phyloP scores from a whole-genome alignment of 2,113 vertebrate species.

The Vulpes vulpes region DNA sequence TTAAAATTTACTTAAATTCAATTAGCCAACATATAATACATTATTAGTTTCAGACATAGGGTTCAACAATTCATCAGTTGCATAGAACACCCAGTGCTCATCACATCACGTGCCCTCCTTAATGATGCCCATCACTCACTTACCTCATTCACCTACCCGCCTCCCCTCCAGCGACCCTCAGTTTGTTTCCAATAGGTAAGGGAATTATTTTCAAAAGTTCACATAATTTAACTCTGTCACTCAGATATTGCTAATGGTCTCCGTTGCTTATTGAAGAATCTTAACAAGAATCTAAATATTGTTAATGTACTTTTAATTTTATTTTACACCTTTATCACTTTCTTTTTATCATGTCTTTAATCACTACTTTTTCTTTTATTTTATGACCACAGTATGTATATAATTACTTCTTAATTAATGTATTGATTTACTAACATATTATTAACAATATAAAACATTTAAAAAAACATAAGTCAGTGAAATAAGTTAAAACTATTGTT shows the following conservation, averaged over 20 bases:
- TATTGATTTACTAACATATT: not conserved
- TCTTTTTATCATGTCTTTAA: not conserved
- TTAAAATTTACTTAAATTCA: not conserved
- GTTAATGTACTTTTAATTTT: not conserved
- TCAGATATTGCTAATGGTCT: not conserved
- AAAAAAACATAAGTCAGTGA: not conserved
- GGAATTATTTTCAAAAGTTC: not conserved
- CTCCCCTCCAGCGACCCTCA: not conserved
- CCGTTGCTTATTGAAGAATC: not conserved
- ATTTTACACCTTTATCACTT: not conserved
- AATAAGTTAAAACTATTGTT: conserved; percentile 14
- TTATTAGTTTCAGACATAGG: not conserved
- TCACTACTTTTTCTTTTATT: not conserved
- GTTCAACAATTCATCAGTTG: not conserved
- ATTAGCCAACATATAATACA: not conserved
- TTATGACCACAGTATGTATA: not conserved
- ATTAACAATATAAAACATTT: not conserved
- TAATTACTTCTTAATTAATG: conserved; percentile 17
- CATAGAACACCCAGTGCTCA: not conserved
- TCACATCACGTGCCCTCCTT: not conserved
- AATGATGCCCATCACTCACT: not conserved
- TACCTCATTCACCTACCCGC: not conserved
- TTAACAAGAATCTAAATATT: not conserved
- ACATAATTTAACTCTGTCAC: not conserved
- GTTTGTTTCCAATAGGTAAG: not conserved